phyloP scores from a whole-genome alignment of 1,140 invertebrate species.

The Drosophila ogumai region DNA sequence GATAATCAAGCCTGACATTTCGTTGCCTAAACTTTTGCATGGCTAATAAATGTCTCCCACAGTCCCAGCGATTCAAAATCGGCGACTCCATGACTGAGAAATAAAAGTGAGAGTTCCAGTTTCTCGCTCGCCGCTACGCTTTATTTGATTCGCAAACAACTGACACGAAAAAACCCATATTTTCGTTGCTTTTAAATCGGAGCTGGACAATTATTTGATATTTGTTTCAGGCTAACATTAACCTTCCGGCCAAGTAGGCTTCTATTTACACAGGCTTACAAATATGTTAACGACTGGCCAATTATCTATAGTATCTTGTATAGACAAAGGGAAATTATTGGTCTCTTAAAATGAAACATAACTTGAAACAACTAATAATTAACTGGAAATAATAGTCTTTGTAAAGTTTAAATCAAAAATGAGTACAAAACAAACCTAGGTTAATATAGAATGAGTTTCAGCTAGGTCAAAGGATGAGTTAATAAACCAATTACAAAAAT shows the following conservation, averaged over 20 bases:
- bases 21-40: constrained; percentile 62
- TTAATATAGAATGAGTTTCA: no score
- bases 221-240: constrained; percentile 15
- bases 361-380: background rate
- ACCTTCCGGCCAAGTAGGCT: constrained; percentile 18
- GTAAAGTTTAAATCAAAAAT: background rate
- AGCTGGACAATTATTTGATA: constrained; percentile 15
- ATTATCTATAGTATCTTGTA: background rate
- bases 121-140: constrained; percentile 35
- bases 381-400: background rate
- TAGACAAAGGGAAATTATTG: background rate
- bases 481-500: background rate
- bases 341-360: background rate
- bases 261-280: constrained; percentile 1
- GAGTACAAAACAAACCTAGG: background rate
- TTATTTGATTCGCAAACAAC: constrained; percentile 68
- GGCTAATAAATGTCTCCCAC: constrained; percentile 24
- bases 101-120: constrained; percentile 69
- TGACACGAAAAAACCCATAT: background rate
- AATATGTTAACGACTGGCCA: background rate
- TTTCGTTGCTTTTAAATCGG: constrained; percentile 13
- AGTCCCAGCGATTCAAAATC: background rate
- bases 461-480: background rate
- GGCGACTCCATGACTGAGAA: constrained; percentile 10
- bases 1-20: constrained; percentile 77